These are phyloP conservation scores for Pristiophorus japonicus DNA, from an alignment of 2,113 vertebrate species.

Conservation along the genomic window DNA sequence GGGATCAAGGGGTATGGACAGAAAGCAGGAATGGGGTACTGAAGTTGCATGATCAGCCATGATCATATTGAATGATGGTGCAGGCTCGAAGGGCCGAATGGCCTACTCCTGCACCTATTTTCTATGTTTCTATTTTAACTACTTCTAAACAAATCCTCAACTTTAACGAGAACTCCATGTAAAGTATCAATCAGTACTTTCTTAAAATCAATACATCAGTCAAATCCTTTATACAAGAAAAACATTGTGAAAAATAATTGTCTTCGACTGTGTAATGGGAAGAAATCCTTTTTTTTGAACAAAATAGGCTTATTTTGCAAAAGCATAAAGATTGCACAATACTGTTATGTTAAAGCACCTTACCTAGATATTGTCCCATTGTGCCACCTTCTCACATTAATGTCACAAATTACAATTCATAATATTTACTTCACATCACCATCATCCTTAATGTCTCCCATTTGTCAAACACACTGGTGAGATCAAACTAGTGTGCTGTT, in stretches of 20 bases:
- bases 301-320: neutral
- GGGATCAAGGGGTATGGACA: no score
- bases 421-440: neutral
- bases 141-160: neutral
- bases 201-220: neutral
- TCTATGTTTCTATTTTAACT: no score
- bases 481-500: neutral
- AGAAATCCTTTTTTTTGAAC: neutral
- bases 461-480: neutral
- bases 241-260: neutral
- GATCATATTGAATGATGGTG: no score
- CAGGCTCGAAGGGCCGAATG: no score
- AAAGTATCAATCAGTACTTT: neutral
- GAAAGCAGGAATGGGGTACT: no score
- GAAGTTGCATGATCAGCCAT: no score
- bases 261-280: neutral
- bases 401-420: neutral
- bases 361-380: neutral
- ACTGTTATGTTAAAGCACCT: neutral
- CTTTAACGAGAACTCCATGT: neutral
- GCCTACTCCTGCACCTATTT: no score
- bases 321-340: neutral
- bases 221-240: neutral
- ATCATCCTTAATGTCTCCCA: neutral
- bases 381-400: neutral